Evolutionary conservation across 2,888 invertebrate genomes (phyloP), one percentile per base, ranked within the genome.

Genomic region (Drosophila dives): DNA sequence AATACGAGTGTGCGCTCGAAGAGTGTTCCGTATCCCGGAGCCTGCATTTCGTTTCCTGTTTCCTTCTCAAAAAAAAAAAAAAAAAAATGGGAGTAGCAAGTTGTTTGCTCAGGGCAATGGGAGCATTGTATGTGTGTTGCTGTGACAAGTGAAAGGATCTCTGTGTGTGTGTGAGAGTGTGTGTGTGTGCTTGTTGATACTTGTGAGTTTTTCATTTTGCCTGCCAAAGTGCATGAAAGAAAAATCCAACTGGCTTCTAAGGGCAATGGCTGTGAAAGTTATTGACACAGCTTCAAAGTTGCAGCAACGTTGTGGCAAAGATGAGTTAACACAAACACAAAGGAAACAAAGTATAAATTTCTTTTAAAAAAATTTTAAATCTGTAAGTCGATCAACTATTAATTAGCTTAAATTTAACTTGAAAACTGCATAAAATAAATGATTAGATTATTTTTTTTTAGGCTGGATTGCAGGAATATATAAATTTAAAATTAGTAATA

Each of bases 121-220:
- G 55, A 49, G 29, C 67, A 75, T 71, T 75, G 68, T 64, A 29
- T 33, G 34, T 36, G 38, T 63, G 34, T 54, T 54, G 67, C 58
- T 58, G 63, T 72, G 83, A 87, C 83, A 84, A 84, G 84, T 87
- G 88, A 87, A 84, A 87, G 84, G 83, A 85, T 66, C 64, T 32
- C 3, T 36, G 17, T 15, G 15, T 53, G 8, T 81, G 67, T 45
- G 17, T 48, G 38, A 54, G 63, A 49, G 66, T 50, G 55, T 53
- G 15, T 23, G 64, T 45, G 75, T 55, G 54, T 60, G 53, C 23
- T 72, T 69, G 65, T 64, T 66, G 38, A 58, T 59, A 69, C 63
- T 54, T 75, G 58, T 17, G 11, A 49, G 53, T 64, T 54, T 72
- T 48, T 63, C 53, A 55, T 63, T 58, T 56, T 29, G 58, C 49